Evolutionary conservation across 2,113 vertebrate species (phyloP), one percentile per base, ranked within the genome.

Genomic region (Gallinago media): DNA sequence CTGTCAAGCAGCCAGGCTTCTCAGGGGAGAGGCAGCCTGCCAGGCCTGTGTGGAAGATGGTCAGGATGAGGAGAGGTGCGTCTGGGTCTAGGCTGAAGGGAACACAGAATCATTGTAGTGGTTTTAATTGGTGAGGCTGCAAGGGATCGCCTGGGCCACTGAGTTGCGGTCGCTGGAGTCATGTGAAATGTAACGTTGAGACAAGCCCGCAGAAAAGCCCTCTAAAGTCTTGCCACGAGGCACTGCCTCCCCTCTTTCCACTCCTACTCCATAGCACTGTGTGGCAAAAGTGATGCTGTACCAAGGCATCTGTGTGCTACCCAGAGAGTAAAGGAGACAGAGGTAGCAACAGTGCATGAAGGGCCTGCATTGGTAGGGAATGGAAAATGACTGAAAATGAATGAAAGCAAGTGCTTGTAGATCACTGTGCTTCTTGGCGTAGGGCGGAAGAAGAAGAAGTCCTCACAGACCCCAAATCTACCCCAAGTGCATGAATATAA

Each of bases 221-320:
- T 3, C 13, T 58, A 3, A 54, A 4, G 4, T 25, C 18, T 17
- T 44, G 36, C 71, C 74, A 11, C 46, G 40, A 23, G 58, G 7
- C 40, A 5, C 32, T 4, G 34, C 17, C 20, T 46, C 50, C 3
- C 18, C 4, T 49, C 38, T 9, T 82, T 31, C 34, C 17, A 9
- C 42, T 70, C 21, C 21, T 11, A 1, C 19, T 19, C 34, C 71
- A 22, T 36, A 32, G 54, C 50, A 15, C 32, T 2, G 0, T 5
- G 56, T 44, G 52, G 27, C 9, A 17, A 1, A 29, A 17, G 40
- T 15, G 1, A 15, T 31, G 14, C n/a, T 21, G 36, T 21, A 2
- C 26, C n/a, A 2, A 1, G 25, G 8, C 29, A 9, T 8, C 21
- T 23, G 8, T 0, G 0, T 38, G 67, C 63, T 54, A 6, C 58